Evolutionary conservation across 1,140 invertebrate genomes (phyloP).

Genomic region (Pachyrhynchus sulphureomaculatus): DNA sequence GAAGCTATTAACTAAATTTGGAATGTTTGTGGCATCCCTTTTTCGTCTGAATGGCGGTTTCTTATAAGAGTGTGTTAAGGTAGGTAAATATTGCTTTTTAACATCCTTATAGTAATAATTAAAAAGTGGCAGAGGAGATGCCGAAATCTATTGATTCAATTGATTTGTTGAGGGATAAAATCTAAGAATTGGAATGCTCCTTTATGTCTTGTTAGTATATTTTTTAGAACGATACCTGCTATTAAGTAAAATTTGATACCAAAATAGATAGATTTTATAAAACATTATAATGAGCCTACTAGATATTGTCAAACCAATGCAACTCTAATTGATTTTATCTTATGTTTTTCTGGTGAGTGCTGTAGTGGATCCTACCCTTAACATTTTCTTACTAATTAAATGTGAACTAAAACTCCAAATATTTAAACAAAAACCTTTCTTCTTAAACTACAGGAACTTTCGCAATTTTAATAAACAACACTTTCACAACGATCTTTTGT

Average conservation of each 20-base stretch:
- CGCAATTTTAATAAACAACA: no score
- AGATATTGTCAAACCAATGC: no score
- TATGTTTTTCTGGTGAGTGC: no score
- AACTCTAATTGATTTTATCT: no score
- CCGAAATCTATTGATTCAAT: constrained; percentile 10
- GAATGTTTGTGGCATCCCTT: constrained; percentile 3
- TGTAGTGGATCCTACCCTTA: no score
- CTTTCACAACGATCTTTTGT: no score
- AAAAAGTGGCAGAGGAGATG: neutral
- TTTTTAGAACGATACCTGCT: constrained; percentile 3
- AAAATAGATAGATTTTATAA: no score
- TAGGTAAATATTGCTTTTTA: constrained; percentile 15
- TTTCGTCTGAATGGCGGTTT: constrained; percentile 7
- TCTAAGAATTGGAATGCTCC: constrained; percentile 5
- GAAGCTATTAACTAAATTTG: constrained; percentile 6
- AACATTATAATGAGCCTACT: no score
- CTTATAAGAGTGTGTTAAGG: constrained; percentile 3
- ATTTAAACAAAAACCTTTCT: no score
- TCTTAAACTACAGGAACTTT: no score
- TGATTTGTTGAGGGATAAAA: constrained; percentile 9
- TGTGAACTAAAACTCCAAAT: no score
- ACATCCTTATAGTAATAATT: constrained; percentile 6
- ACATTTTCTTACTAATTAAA: no score
- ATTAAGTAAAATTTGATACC: constrained; percentile 4
- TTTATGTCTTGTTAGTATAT: constrained; percentile 10